phyloP scores from a whole-genome alignment of 2,888 invertebrate genomes.

The Sphaerophoria taeniata region DNA sequence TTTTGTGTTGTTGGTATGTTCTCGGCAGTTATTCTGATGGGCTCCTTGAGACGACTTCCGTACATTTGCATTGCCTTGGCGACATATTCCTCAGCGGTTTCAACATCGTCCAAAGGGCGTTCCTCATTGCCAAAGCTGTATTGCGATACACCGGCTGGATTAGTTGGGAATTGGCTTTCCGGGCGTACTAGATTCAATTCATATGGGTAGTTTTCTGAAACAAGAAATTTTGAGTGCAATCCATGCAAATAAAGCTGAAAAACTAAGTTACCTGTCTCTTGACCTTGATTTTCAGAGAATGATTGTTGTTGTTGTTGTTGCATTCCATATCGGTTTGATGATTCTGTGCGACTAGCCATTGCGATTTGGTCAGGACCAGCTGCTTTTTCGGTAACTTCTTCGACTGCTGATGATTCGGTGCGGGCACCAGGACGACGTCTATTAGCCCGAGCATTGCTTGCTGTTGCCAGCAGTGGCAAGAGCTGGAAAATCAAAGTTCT shows the following conservation, averaged over 20 bases:
- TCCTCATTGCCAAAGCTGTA: constrained; percentile 73
- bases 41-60: constrained; percentile 77
- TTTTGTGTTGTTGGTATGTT: constrained; percentile 47
- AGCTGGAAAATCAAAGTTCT: constrained; percentile 52
- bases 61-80: constrained; percentile 81
- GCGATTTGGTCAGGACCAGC: constrained; percentile 79
- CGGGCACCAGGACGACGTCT: constrained; percentile 77
- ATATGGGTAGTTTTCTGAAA: constrained; percentile 61
- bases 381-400: constrained; percentile 77
- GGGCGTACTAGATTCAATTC: constrained; percentile 81
- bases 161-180: constrained; percentile 74
- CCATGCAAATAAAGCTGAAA: not conserved
- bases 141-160: constrained; percentile 62
- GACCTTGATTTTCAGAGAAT: constrained; percentile 18
- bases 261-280: constrained; percentile 68
- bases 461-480: constrained; percentile 63
- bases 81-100: constrained; percentile 82
- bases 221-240: not conserved
- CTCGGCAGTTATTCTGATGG: constrained; percentile 75
- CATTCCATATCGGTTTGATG: constrained; percentile 73
- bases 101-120: constrained; percentile 78
- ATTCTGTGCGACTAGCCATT: constrained; percentile 78
- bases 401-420: constrained; percentile 73
- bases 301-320: not conserved
- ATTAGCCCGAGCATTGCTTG: constrained; percentile 75